Percentiles rank a stretch among this genome's conserved stretches.
phyloP scores from a whole-genome alignment of 2,113 vertebrate genomes.

The Oncorhynchus gorbuscha region DNA sequence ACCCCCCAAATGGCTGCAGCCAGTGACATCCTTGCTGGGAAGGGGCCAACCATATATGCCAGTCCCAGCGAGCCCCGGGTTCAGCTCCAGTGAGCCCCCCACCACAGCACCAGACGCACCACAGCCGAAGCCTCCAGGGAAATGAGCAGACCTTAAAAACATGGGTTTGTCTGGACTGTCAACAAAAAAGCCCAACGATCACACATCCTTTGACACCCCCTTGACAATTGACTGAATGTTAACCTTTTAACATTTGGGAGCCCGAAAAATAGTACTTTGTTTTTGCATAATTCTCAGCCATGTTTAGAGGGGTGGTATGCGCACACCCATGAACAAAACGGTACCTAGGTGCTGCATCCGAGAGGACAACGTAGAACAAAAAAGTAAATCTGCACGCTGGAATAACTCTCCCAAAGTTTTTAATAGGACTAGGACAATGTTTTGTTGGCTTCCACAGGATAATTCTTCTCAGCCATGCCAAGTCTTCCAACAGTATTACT shows the following conservation, averaged over 20 bases:
- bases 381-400: no score
- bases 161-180: conserved; percentile 22
- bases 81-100: conserved; percentile 44
- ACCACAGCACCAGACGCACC: conserved; percentile 24
- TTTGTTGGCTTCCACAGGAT: no score
- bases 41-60: neutral
- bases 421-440: no score
- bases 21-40: neutral
- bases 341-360: no score
- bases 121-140: neutral
- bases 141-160: conserved; percentile 6
- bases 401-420: no score
- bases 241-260: conserved; percentile 1
- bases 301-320: neutral
- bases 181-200: conserved; percentile 29
- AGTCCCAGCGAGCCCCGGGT: conserved; percentile 1
- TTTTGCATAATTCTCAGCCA: conserved; percentile 39
- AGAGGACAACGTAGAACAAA: no score
- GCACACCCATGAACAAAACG: no score
- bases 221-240: conserved; percentile 33
- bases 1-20: neutral
- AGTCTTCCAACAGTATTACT: no score
- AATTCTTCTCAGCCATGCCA: no score
- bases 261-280: neutral
- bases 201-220: conserved; percentile 33